Percentiles rank a stretch among this genome's conserved stretches.
phyloP scores from a whole-genome alignment of 2,797 vertebrate species.

The Buceros bicornis region DNA sequence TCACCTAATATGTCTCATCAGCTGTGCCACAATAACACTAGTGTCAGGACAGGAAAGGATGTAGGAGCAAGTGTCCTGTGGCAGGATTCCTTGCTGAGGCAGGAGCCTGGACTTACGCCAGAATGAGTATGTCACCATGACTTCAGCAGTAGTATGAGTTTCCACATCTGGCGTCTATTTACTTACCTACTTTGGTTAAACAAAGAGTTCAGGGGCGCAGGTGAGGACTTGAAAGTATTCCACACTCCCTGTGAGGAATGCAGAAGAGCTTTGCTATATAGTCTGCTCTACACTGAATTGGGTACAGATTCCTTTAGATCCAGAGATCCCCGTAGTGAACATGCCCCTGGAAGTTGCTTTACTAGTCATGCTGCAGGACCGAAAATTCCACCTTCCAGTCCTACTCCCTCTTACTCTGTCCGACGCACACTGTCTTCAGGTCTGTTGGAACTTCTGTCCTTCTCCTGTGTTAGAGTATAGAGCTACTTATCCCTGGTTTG shows the following conservation, averaged over 20 bases:
- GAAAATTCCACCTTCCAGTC: not conserved
- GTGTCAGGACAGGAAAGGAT: not conserved
- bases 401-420: not conserved
- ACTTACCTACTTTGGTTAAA: constrained; percentile 14
- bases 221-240: constrained; percentile 45
- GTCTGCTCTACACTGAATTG: not conserved
- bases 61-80: not conserved
- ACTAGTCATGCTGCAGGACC: not conserved
- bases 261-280: constrained; percentile 25
- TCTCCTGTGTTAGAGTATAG: not conserved
- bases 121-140: not conserved
- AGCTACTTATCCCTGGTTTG: not conserved
- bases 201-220: constrained; percentile 23
- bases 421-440: not conserved
- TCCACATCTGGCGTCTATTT: constrained; percentile 5
- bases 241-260: constrained; percentile 10
- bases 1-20: not conserved
- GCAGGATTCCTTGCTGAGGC: not conserved
- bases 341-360: not conserved
- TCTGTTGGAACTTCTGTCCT: not conserved
- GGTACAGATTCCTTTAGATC: not conserved
- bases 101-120: not conserved
- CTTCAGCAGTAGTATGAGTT: not conserved
- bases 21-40: not conserved
- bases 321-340: not conserved